Conservation (phyloP, 2,888 invertebrate species). For the Unio pictorum region DNA sequence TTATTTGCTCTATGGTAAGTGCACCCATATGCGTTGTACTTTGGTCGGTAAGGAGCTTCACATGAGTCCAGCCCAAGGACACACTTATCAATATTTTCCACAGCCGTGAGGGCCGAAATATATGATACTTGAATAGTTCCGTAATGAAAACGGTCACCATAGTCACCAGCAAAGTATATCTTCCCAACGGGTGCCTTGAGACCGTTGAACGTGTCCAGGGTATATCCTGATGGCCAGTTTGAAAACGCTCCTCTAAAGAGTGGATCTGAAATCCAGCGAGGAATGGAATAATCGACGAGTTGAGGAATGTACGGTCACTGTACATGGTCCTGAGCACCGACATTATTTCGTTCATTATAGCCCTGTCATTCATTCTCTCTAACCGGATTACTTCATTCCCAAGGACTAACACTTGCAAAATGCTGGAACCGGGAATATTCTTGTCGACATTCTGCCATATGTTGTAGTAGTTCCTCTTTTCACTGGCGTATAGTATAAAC, state of each 20-base stretch:
- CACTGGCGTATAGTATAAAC: slow-evolving; percentile 19
- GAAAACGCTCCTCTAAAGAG: slow-evolving; percentile 20
- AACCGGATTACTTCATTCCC: slow-evolving; percentile 21
- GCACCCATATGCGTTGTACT: too few relatives aligned
- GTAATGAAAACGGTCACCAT: slow-evolving; percentile 11
- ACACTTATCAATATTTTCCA: background rate
- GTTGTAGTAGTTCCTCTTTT: slow-evolving; percentile 10
- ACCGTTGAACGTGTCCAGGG: slow-evolving; percentile 5
- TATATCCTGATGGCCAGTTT: slow-evolving; percentile 25
- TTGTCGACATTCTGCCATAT: slow-evolving; percentile 24
- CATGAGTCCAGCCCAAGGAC: too few relatives aligned
- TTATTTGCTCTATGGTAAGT: too few relatives aligned
- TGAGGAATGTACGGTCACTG: slow-evolving; percentile 1
- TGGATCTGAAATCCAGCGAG: slow-evolving; percentile 19
- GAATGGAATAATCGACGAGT: slow-evolving; percentile 10
- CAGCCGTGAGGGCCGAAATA: background rate
- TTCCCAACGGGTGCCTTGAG: slow-evolving; percentile 20
- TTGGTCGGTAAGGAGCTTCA: too few relatives aligned
- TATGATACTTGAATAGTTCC: slow-evolving; percentile 18
- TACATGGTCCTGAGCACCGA: slow-evolving; percentile 17
- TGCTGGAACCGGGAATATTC: slow-evolving; percentile 19
- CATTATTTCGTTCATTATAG: slow-evolving; percentile 16
- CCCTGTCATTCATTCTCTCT: slow-evolving; percentile 8
- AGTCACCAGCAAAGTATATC: slow-evolving; percentile 33
- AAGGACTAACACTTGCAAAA: slow-evolving; percentile 16